Evolutionary conservation across 1,140 invertebrate species (phyloP), one percentile per base, ranked within the genome.

Genomic region (Mya arenaria): DNA sequence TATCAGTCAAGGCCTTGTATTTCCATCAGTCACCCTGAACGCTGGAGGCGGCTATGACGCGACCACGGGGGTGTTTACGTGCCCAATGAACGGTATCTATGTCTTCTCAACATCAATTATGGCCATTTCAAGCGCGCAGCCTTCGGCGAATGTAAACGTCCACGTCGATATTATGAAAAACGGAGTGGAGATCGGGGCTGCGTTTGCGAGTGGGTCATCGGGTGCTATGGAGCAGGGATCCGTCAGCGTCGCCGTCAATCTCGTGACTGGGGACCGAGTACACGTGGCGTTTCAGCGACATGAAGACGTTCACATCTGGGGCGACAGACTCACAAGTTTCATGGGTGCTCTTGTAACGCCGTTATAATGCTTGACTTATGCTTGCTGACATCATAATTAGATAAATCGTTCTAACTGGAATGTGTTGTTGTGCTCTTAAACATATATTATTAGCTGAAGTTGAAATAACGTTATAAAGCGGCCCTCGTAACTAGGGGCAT

Each of bases 211-310:
- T 36, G 60, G 32, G 34, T 36, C 32, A 1, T n/a, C 15, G 15
- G 60, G 60, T 63, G 32, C 15, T 34, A 32, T 36, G 34, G 60
- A 63, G 30, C 60, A 63, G 39, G 60, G 60, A n/a, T 63, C 60
- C n/a, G 32, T 63, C 8, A 63, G 32, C 5, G 60, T 63, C 25
- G 60, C 39, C 30, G 39, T 63, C 32, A 36, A 63, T 15, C 25
- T 63, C 5, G 39, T 36, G 23, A 36, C 39, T 6, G 60, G 60
- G 1, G 60, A 63, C 23, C 32, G 39, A 25, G 60, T 63, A 17
- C 39, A 63, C 60, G 60, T 63, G 15, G 39, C 32, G 17, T 36
- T 36, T 36, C 60, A 63, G 25, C 60, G 60, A 19, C 60, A 63
- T 17, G n/a, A 63, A 36, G 60, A 63, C 60, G 60, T 63, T 36